phyloP scores from a whole-genome alignment of 2,888 invertebrate species.

The Spodoptera littoralis region DNA sequence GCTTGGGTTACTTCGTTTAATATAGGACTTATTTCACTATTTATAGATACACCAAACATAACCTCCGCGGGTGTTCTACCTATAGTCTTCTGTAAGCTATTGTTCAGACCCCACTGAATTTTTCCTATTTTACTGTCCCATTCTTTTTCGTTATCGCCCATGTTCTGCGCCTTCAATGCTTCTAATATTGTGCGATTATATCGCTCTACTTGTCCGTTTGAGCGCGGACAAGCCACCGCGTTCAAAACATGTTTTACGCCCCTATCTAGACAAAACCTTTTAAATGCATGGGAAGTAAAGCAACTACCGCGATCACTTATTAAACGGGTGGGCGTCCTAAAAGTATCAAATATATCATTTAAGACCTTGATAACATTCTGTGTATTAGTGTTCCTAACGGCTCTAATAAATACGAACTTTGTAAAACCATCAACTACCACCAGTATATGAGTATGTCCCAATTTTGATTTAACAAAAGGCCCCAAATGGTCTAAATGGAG shows the following conservation, averaged over 20 bases:
- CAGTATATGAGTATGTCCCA: slow-evolving; percentile 26
- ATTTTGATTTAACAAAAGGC: slow-evolving; percentile 21
- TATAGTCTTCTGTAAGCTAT: slow-evolving; percentile 7
- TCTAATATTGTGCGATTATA: slow-evolving; percentile 25
- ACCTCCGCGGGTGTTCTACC: slow-evolving; percentile 12
- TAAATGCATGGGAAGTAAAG: slow-evolving; percentile 22
- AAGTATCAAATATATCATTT: slow-evolving; percentile 19
- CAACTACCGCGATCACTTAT: slow-evolving; percentile 9
- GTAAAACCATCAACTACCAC: slow-evolving; percentile 40
- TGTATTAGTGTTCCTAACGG: slow-evolving; percentile 37
- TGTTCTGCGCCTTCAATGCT: slow-evolving; percentile 13
- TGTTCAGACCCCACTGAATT: slow-evolving; percentile 22
- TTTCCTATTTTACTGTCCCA: slow-evolving; percentile 19
- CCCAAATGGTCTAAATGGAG: slow-evolving; percentile 17
- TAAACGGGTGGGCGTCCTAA: slow-evolving; percentile 12
- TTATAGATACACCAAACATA: slow-evolving; percentile 14
- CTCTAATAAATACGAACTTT: slow-evolving; percentile 28
- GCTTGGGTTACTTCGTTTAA: too few species aligned
- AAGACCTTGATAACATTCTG: slow-evolving; percentile 11
- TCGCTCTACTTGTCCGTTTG: slow-evolving; percentile 31
- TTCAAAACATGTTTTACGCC: slow-evolving; percentile 17
- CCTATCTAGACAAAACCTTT: slow-evolving; percentile 10
- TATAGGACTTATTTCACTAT: neutral
- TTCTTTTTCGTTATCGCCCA: slow-evolving; percentile 8
- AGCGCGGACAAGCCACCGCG: slow-evolving; percentile 20